Percentiles rank a stretch among this genome's conserved stretches.
These are phyloP conservation scores for Halictus quadricinctus DNA, from an alignment of 2,888 invertebrate genomes.

Conservation along the genomic window DNA sequence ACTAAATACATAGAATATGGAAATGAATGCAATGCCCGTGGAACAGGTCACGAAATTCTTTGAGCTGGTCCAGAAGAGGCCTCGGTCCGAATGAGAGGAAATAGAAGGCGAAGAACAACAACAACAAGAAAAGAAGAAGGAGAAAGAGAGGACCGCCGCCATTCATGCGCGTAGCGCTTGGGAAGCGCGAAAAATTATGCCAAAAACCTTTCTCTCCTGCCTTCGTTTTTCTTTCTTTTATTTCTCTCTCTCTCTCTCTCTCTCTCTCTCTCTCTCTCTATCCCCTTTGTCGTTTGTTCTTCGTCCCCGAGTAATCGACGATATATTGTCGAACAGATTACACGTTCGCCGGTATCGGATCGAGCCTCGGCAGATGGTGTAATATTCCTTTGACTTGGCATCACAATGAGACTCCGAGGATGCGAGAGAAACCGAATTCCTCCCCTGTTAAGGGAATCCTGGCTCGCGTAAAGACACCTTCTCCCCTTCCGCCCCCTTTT, in stretches of 20 bases:
- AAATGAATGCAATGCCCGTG: constrained; percentile 60
- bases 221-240: background rate
- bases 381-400: constrained; percentile 46
- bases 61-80: constrained; percentile 33
- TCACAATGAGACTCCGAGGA: constrained; percentile 36
- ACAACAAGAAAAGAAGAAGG: constrained; percentile 5
- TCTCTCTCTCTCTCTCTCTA: background rate
- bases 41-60: constrained; percentile 63
- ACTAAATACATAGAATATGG: constrained; percentile 63
- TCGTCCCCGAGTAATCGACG: constrained; percentile 20
- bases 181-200: constrained; percentile 60
- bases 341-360: constrained; percentile 21
- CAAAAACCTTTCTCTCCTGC: constrained; percentile 22
- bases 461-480: constrained; percentile 33
- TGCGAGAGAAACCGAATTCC: constrained; percentile 1
- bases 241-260: background rate
- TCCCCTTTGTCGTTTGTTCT: background rate
- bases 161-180: constrained; percentile 52
- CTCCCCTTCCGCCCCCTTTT: background rate
- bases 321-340: constrained; percentile 52
- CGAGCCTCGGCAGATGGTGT: constrained; percentile 42
- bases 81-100: constrained; percentile 45
- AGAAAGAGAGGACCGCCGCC: constrained; percentile 21
- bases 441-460: constrained; percentile 19
- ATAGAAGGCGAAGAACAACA: constrained; percentile 13